Base-by-base conservation (phyloP, 2,797 vertebrate species). In the Anas flavirostris region DNA sequence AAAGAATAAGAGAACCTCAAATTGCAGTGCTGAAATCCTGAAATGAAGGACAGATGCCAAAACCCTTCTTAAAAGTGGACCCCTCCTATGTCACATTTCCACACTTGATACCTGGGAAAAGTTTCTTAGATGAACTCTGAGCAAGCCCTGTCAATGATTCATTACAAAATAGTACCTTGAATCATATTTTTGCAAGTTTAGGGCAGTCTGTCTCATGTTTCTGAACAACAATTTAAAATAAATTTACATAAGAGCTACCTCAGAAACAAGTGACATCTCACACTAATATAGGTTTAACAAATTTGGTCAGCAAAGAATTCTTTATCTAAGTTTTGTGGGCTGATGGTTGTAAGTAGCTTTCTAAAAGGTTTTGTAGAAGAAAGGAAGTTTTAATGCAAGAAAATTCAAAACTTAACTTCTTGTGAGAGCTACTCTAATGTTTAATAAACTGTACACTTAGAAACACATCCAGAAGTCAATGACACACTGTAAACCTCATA, bases 31-130 rank as follows among this genome's bases (percentile, higher is more conserved):
- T 37, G 22, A 92, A 91, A 93, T 72, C 26, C 37, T 81, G 58
- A 87, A 92, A 90, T 80, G 81, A 93, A 80, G 72, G 84, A 85
- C 3, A 2, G 87, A 79, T 79, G 41, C 44, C 58, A 59, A 87
- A 93, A 82, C 8, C 2, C 43, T 55, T 67, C 78, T 77, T 25
- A 7, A 81, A 85, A 62, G 15, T 4, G 14, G 68, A 75, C 75
- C 58, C 52, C 94, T 96, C 86, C 78, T 95, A 95, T 94, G 83
- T 88, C 83, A 73, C 91, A 95, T 91, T 96, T 95, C 87, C 82
- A 82, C 88, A 93, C 64, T 90, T 83, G 80, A 62, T 90, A 77
- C 75, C 59, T 91, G 58, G 72, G 70, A 90, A 77, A 93, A 7
- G 80, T 82, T 92, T 69, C 83, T 94, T n/a, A 90, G 55, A 86